Base-by-base conservation (phyloP, 2,888 invertebrate genomes). In the Idaea biselata region DNA sequence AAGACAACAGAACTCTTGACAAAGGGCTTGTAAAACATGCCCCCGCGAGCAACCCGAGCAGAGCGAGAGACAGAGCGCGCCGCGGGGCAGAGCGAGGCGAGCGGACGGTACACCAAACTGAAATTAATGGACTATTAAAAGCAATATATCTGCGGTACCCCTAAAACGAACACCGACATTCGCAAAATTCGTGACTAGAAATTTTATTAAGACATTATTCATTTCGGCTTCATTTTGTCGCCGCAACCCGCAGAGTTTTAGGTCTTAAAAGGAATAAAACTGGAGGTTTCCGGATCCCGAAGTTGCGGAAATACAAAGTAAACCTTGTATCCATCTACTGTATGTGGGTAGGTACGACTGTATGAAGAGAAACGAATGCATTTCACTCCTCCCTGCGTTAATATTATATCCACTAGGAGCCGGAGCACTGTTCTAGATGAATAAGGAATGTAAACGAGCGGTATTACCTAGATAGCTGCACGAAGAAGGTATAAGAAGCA, bases 51-150 rank as follows among this genome's bases (percentile, higher is more conserved):
- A 25, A 25, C 25, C 3, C 1, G 25, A 25, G 25, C 5, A 25
- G 1, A 25, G 44, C 2, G 44, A 8, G 44, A 14, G 6, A 44
- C 0, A 8, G 44, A 11, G 44, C 14, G 14, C 14, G 11, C 11
- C 7, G 32, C 32, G 32, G 44, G 44, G 7, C 44, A 0, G 44
- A 3, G 44, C 33, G 5, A 25, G 33, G 64, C 44, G 16, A 31
- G 58, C 60, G 62, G 53, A 7, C 32, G 61, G 61, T 63, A 59
- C 64, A 65, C 64, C 66, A 62, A 58, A 64, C 70, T 66, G 67
- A 64, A 71, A 75, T 68, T 67, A 74, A 75, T 74, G 73, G 69
- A 60, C 73, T 71, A 73, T 75, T 72, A 67, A 72, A 60, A 60
- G 64, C 65, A 62, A 67, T 68, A 69, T 66, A 63, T 62, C 69